These are phyloP conservation scores for Stichopus horrens DNA, from an alignment of 53 echinoderm and acorn worm genomes.

Conservation along the genomic window DNA sequence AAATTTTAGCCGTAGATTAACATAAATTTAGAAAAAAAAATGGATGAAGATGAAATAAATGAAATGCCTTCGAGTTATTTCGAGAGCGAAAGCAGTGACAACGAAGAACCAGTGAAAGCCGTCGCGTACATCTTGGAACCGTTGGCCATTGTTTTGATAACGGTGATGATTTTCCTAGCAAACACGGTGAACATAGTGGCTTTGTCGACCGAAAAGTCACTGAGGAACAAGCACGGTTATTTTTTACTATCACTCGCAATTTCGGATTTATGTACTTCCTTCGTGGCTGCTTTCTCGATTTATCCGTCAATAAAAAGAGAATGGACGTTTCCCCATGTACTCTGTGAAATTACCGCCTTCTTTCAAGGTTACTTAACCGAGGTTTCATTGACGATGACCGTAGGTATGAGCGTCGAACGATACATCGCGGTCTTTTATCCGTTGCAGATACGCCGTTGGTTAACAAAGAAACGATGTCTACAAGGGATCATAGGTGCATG, in stretches of 20 bases:
- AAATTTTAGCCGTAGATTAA: too few species aligned
- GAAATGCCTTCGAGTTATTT: too few species aligned
- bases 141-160: neutral
- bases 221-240: slow-evolving; percentile 5
- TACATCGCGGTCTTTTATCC: slow-evolving; percentile 11
- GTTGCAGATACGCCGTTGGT: neutral
- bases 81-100: neutral
- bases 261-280: neutral
- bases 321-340: neutral
- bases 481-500: neutral
- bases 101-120: neutral
- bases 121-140: neutral
- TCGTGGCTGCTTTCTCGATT: neutral
- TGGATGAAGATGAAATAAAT: too few species aligned
- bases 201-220: neutral
- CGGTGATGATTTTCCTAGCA: neutral
- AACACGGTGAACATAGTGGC: neutral
- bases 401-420: slow-evolving; percentile 18
- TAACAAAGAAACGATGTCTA: neutral
- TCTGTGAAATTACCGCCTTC: neutral
- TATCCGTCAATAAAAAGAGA: neutral
- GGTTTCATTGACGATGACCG: neutral
- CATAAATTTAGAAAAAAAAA: too few species aligned
- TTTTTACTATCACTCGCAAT: neutral
- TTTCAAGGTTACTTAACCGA: neutral